A percentile compares a stretch with the other conserved stretches of the same genome.
Evolutionary conservation across 2,797 vertebrate species (phyloP).

Genomic region (Artibeus lituratus): DNA sequence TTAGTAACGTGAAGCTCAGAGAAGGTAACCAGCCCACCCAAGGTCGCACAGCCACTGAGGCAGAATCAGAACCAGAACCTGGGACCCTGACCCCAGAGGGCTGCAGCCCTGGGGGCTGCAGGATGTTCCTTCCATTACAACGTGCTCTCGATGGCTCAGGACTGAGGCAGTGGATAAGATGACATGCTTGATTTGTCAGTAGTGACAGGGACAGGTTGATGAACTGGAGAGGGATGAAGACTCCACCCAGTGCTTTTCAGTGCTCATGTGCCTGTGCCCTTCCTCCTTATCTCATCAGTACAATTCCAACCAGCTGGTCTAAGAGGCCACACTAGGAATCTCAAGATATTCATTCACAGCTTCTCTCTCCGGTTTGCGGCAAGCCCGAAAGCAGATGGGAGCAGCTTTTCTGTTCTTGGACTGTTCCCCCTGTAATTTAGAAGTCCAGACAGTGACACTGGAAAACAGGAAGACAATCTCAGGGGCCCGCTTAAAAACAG

Average conservation of each 20-base stretch:
- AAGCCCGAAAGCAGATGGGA: background rate
- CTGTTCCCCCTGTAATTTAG: constrained; percentile 66
- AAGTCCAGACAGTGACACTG: constrained; percentile 58
- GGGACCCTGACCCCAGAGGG: background rate
- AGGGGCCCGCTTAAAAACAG: constrained; percentile 20
- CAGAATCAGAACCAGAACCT: background rate
- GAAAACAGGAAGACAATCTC: constrained; percentile 52
- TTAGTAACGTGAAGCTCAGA: constrained; percentile 6
- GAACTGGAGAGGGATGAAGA: constrained; percentile 25
- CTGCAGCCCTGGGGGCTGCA: no score
- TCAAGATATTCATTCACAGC: background rate
- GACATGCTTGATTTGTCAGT: background rate
- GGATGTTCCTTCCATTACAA: background rate
- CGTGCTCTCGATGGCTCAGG: rapidly evolving
- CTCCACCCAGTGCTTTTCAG: background rate
- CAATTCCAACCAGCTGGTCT: background rate
- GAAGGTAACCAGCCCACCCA: background rate
- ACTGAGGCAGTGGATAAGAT: background rate
- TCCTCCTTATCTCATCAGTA: background rate
- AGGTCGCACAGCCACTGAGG: background rate
- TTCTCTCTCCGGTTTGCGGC: background rate
- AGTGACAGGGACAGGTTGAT: background rate
- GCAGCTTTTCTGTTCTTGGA: constrained; percentile 8
- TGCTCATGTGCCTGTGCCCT: background rate
- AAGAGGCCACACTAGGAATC: background rate